These are phyloP conservation scores for Calcarius ornatus DNA, from an alignment of 2,113 vertebrate species.

Conservation along the genomic window DNA sequence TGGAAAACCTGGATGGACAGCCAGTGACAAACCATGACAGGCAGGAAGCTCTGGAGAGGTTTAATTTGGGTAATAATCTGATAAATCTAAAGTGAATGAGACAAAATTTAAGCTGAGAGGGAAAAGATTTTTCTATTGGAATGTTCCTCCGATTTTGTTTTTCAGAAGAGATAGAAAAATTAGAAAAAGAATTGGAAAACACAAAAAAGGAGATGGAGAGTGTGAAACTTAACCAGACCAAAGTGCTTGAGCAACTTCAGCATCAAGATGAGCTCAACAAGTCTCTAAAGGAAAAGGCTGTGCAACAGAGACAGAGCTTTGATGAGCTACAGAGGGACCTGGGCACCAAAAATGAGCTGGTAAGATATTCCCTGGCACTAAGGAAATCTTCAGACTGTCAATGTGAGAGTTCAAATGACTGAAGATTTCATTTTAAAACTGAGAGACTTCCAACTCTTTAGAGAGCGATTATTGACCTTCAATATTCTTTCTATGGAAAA, in stretches of 20 bases:
- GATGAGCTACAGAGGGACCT: constrained; percentile 75
- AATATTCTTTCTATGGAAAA: background rate
- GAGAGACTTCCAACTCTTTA: background rate
- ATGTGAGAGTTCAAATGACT: background rate
- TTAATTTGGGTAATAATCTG: constrained; percentile 79
- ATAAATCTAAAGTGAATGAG: background rate
- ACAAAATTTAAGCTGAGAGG: background rate
- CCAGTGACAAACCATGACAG: constrained; percentile 77
- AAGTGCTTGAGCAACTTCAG: constrained; percentile 72
- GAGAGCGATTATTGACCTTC: background rate
- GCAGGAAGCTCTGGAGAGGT: constrained; percentile 79
- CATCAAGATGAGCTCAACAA: constrained; percentile 75
- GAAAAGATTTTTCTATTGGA: background rate
- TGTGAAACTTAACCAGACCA: constrained; percentile 70
- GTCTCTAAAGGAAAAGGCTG: constrained; percentile 71
- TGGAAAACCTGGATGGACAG: constrained; percentile 79
- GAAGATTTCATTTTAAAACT: background rate
- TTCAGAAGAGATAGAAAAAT: constrained; percentile 81
- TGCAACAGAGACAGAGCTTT: constrained; percentile 70
- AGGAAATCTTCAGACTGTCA: background rate
- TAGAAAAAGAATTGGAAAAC: constrained; percentile 79
- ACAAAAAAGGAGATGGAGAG: constrained; percentile 69
- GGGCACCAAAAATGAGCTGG: constrained; percentile 81
- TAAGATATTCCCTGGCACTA: constrained; percentile 44
- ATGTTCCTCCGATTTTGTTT: background rate